phyloP scores from a whole-genome alignment of 1,140 invertebrate genomes.

The Panagrolaimus sp. region DNA sequence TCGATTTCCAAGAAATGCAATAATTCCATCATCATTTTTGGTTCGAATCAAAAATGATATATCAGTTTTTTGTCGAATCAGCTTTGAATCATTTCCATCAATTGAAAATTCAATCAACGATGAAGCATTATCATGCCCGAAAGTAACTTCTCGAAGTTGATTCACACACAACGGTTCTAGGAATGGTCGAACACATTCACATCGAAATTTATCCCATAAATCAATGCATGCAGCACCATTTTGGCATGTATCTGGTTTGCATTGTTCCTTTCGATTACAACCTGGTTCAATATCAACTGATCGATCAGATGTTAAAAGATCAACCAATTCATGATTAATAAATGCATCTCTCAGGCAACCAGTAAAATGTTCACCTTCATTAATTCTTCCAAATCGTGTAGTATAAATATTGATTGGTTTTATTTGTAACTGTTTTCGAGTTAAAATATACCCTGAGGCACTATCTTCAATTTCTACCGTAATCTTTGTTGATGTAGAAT shows the following conservation, averaged over 20 bases:
- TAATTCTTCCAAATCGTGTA: constrained; percentile 30
- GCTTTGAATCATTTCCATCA: constrained; percentile 13
- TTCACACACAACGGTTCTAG: constrained; percentile 79
- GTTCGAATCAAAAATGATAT: constrained; percentile 88
- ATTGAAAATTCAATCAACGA: constrained; percentile 7
- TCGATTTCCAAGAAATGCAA: constrained; percentile 75
- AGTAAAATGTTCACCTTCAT: not conserved
- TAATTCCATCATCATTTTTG: constrained; percentile 67
- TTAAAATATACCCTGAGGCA: constrained; percentile 28
- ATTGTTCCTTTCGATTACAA: constrained; percentile 75
- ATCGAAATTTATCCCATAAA: constrained; percentile 76
- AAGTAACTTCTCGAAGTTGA: constrained; percentile 80
- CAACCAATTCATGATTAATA: not conserved
- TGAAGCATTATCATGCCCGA: constrained; percentile 72
- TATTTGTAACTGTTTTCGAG: constrained; percentile 15
- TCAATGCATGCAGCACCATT: constrained; percentile 79
- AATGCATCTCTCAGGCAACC: constrained; percentile 4
- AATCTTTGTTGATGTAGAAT: constrained; percentile 13
- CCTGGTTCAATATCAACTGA: constrained; percentile 60
- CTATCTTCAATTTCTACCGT: constrained; percentile 20
- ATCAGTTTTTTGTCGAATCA: constrained; percentile 66
- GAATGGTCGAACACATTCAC: constrained; percentile 74
- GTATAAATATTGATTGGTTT: constrained; percentile 36
- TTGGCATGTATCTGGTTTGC: constrained; percentile 77
- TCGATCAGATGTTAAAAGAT: constrained; percentile 16